Base-by-base conservation (phyloP, 92 coral and sea anemone species). In the Umimayanthus chanpuru region DNA sequence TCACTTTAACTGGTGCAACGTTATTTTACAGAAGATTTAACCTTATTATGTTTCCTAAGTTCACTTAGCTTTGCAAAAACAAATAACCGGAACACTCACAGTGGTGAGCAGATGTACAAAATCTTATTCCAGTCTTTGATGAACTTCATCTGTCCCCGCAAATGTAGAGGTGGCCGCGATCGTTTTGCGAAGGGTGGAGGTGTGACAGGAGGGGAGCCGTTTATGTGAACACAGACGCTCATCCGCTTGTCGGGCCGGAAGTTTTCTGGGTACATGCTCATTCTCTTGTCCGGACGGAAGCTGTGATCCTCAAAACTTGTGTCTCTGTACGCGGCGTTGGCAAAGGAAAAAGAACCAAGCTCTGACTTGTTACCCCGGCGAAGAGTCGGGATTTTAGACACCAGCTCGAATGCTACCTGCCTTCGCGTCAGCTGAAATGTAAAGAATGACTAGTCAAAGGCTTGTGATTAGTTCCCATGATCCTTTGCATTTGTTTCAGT, bases 101-200 rank as follows among this genome's bases (percentile, higher is more conserved):
- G 81, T 3, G 98, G 98, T 39, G 98, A 95, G 81, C 96, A 95
- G 81, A 95, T 95, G 83, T 86, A 95, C 32, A 95, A 58, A 58
- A 92, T 91, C 89, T 93, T 95, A 74, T 95, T 91, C 98, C 96
- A 95, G 75, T 88, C 88, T 74, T 76, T 80, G 16, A 95, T 88
- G 86, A 74, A 93, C 88, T 95, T 95, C 98, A 95, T 95, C 81
- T 91, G 90, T 11, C 98, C 98, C 56, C 94, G 90, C 16, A 95
- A 89, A 41, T 95, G 98, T 0, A 95, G 93, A 0, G 87, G 88
- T 6, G 98, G 94, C n/a, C 84, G 88, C 58, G 82, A 18, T 44
- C 78, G 80, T 26, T 80, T 87, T 5, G 64, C 76, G 4, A 83
- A 85, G 20, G 90, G 81, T 3, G 90, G 68, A 5, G 96, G 89